Evolutionary conservation across 2,888 invertebrate species (phyloP).

Genomic region (Epinotia bilunana): DNA sequence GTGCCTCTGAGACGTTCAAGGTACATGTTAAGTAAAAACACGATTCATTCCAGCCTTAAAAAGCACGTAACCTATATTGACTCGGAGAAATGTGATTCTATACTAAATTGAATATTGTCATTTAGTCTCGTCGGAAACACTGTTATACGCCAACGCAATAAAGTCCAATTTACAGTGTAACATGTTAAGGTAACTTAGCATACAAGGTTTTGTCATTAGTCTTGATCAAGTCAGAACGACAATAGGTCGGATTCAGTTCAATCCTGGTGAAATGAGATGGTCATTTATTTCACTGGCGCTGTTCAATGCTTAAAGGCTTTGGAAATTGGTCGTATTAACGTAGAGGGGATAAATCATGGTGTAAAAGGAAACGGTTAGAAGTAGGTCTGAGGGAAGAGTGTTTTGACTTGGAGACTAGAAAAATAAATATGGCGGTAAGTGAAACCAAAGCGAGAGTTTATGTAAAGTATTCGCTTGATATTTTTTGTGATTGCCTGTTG

Average conservation of each 20-base stretch:
- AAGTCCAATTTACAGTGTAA: conserved; percentile 19
- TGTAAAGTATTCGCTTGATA: neutral
- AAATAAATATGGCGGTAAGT: neutral
- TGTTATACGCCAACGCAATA: conserved; percentile 15
- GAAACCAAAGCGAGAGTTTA: neutral
- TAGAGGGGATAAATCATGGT: conserved; percentile 34
- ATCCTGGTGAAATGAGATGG: conserved; percentile 53
- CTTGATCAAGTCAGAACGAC: conserved; percentile 62
- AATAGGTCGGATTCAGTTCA: conserved; percentile 61
- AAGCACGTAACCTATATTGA: conserved; percentile 37
- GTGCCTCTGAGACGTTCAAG: neutral
- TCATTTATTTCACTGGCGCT: conserved; percentile 54
- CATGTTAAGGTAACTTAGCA: conserved; percentile 36
- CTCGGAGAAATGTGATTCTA: conserved; percentile 39
- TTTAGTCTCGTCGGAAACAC: neutral
- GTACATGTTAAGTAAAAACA: conserved; percentile 20
- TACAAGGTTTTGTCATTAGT: conserved; percentile 57
- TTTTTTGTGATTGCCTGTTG: too few species aligned
- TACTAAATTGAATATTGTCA: conserved; percentile 43
- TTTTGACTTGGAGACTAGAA: conserved; percentile 9
- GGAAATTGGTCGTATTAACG: conserved; percentile 43
- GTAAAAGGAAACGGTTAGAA: conserved; percentile 31
- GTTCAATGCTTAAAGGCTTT: conserved; percentile 48
- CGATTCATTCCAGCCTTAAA: conserved; percentile 39
- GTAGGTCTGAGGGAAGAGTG: neutral